Conservation (phyloP, 2,888 invertebrate species). For the Acrobeloides nanus region DNA sequence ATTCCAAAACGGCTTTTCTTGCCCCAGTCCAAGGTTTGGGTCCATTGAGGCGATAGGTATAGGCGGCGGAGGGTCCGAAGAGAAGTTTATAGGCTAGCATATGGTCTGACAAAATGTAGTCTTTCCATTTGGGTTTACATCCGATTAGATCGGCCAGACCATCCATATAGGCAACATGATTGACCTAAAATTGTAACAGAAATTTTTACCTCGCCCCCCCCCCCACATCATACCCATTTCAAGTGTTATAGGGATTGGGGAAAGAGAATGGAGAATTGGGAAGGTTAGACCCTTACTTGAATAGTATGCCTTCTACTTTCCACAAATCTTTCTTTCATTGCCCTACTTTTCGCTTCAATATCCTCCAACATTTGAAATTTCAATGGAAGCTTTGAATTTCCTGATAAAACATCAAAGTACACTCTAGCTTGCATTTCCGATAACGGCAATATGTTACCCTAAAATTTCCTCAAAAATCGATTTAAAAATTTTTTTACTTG, state of each 20-base stretch:
- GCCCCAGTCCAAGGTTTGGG: constrained; percentile 2
- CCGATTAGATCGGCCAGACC: constrained; percentile 54
- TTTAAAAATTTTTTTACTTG: constrained; percentile 34
- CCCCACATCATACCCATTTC: too few relatives aligned
- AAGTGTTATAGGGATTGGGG: too few relatives aligned
- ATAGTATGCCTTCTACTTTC: constrained; percentile 14
- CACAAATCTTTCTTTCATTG: too few relatives aligned
- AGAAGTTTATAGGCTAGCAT: constrained; percentile 37
- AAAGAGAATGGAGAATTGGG: too few relatives aligned
- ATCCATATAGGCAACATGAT: constrained; percentile 55
- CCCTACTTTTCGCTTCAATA: too few relatives aligned
- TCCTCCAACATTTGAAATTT: constrained; percentile 52
- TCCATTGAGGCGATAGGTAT: constrained; percentile 9
- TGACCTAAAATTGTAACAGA: constrained; percentile 49
- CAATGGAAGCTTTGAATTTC: constrained; percentile 48
- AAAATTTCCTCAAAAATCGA: constrained; percentile 41
- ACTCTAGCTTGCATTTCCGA: constrained; percentile 56
- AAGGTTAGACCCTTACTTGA: too few relatives aligned
- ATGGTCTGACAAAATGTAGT: constrained; percentile 37
- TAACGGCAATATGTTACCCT: constrained; percentile 54
- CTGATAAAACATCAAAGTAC: constrained; percentile 46
- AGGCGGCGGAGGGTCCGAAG: constrained; percentile 43
- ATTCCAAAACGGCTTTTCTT: constrained; percentile 6
- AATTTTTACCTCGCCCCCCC: too few relatives aligned
- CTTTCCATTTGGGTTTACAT: constrained; percentile 52